Conservation (phyloP, 2,888 invertebrate species). For the Cotesia congregata region DNA sequence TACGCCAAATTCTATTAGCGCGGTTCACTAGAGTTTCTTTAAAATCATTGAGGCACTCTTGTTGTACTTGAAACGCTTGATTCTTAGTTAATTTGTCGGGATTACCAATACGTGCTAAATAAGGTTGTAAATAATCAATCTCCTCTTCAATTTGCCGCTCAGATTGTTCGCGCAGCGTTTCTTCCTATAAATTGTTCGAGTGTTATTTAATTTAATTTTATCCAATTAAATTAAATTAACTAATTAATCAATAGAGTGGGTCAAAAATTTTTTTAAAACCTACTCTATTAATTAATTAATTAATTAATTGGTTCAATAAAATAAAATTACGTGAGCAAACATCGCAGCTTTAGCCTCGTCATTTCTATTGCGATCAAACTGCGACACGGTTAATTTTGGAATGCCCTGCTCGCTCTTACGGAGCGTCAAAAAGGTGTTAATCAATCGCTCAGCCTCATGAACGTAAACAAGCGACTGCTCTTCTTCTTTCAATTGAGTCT, state of each 20-base stretch:
- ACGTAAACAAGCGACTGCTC: slow-evolving; percentile 74
- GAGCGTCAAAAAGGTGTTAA: slow-evolving; percentile 70
- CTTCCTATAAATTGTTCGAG: slow-evolving; percentile 67
- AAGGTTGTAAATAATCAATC: slow-evolving; percentile 77
- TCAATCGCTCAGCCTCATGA: slow-evolving; percentile 71
- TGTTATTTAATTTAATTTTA: too few relatives aligned
- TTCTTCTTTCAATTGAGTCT: slow-evolving; percentile 77
- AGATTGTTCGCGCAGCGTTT: slow-evolving; percentile 71
- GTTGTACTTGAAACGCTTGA: slow-evolving; percentile 72
- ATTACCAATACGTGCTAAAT: slow-evolving; percentile 75
- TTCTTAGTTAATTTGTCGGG: slow-evolving; percentile 69
- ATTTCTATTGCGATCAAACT: slow-evolving; percentile 74
- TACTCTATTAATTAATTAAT: not conserved
- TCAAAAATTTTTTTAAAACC: too few relatives aligned
- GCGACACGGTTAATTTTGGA: slow-evolving; percentile 71
- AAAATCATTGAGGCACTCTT: slow-evolving; percentile 78
- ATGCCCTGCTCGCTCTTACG: slow-evolving; percentile 71
- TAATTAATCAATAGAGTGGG: not conserved
- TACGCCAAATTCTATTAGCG: slow-evolving; percentile 76
- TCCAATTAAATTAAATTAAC: not conserved
- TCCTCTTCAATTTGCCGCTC: slow-evolving; percentile 77
- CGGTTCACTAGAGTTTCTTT: slow-evolving; percentile 76
- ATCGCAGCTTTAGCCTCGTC: slow-evolving; percentile 72
- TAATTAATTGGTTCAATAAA: not conserved
- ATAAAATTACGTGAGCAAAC: slow-evolving; percentile 70